phyloP scores from a whole-genome alignment of 2,888 invertebrate species.

The Andrena trimmerana region DNA sequence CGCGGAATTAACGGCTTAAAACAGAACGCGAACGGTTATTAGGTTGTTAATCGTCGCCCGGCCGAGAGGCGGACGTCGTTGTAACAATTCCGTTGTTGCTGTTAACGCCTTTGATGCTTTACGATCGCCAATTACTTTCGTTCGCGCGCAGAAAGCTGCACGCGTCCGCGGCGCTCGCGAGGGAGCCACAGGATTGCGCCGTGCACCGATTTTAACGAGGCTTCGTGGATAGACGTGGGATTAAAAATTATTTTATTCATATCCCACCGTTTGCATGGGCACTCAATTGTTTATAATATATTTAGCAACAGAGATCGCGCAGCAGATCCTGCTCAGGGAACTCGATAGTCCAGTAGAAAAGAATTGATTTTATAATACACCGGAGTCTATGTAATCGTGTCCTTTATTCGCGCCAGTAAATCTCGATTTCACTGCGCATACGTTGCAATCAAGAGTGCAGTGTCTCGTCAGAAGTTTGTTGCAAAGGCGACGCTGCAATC shows the following conservation, averaged over 20 bases:
- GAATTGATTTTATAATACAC: no score
- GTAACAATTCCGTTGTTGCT: constrained; percentile 75
- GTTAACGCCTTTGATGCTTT: constrained; percentile 80
- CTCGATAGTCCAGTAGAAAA: no score
- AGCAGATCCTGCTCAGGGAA: no score
- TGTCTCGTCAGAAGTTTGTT: constrained; percentile 37
- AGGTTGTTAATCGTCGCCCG: constrained; percentile 70
- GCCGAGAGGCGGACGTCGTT: constrained; percentile 42
- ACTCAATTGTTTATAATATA: no score
- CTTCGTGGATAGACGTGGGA: no score
- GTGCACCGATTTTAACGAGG: background rate
- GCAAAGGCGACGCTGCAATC: constrained; percentile 25
- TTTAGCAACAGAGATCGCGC: no score
- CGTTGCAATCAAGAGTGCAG: constrained; percentile 14
- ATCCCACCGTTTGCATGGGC: no score
- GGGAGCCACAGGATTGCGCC: background rate
- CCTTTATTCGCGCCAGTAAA: no score
- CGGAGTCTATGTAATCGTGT: no score
- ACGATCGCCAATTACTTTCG: constrained; percentile 79
- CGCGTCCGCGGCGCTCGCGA: background rate
- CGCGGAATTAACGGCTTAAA: constrained; percentile 9
- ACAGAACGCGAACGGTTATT: constrained; percentile 53
- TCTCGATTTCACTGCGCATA: background rate
- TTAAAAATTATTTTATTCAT: no score
- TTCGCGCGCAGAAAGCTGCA: constrained; percentile 21